Percentiles rank a stretch among this genome's conserved stretches.
phyloP scores from a whole-genome alignment of 1,140 invertebrate genomes.

The Calycopis cecrops region DNA sequence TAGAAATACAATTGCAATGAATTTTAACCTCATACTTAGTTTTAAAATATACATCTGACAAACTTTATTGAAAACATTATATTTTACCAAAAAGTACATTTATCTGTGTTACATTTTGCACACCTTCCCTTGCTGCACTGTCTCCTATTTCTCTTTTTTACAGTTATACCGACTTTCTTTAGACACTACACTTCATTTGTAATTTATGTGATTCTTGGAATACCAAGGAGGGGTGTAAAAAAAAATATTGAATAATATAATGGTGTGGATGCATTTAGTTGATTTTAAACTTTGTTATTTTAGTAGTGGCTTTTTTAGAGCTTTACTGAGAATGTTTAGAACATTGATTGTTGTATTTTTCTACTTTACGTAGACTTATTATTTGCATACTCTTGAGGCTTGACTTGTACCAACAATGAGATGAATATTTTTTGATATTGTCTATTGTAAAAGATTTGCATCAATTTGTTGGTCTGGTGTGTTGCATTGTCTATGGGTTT shows the following conservation, averaged over 20 bases:
- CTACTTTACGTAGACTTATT: neutral
- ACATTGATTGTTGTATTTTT: constrained; percentile 8
- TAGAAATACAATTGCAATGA: too few relatives aligned
- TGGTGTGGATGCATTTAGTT: constrained; percentile 5
- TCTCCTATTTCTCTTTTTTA: too few relatives aligned
- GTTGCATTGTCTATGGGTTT: neutral
- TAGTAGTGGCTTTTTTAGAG: constrained; percentile 5
- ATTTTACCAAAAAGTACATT: neutral
- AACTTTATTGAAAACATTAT: too few relatives aligned
- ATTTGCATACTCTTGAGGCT: neutral
- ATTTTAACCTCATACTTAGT: constrained; percentile 1
- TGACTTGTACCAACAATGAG: neutral
- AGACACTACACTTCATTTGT: too few relatives aligned
- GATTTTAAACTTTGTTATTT: constrained; percentile 6
- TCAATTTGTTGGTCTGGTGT: neutral
- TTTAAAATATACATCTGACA: too few relatives aligned
- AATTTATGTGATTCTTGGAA: too few relatives aligned
- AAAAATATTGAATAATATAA: neutral
- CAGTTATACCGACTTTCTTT: too few relatives aligned
- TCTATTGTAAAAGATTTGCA: neutral
- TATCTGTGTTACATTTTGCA: constrained; percentile 1
- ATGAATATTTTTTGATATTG: constrained; percentile 11
- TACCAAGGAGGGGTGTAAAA: too few relatives aligned
- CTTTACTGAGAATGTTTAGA: neutral
- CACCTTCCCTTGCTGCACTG: neutral